phyloP scores from a whole-genome alignment of 2,113 vertebrate species.

The Axis porcinus region DNA sequence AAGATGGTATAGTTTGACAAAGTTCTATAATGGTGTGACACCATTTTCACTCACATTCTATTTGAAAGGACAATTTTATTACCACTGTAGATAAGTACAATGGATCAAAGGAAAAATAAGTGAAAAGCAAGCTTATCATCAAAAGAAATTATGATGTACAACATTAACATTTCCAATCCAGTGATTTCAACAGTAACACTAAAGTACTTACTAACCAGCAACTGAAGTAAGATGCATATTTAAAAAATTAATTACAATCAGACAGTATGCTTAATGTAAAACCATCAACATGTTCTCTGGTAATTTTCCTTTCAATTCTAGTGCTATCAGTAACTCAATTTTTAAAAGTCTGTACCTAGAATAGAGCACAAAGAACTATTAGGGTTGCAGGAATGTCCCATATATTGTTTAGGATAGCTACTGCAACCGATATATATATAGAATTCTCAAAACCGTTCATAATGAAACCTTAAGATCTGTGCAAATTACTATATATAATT shows the following conservation, averaged over 20 bases:
- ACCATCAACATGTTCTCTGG: not conserved
- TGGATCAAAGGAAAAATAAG: not conserved
- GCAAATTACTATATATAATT: not conserved
- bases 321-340: not conserved
- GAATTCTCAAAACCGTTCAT: not conserved
- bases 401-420: not conserved
- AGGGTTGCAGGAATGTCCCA: not conserved
- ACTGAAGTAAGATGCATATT: not conserved
- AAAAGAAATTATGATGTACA: constrained; percentile 8
- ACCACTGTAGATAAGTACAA: not conserved
- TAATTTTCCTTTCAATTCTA: not conserved
- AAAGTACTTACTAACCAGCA: not conserved
- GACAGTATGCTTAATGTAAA: not conserved
- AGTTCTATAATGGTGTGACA: not conserved
- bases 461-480: not conserved
- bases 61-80: constrained; percentile 12
- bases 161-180: not conserved
- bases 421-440: not conserved
- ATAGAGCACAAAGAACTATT: not conserved
- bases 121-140: not conserved
- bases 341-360: not conserved
- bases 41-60: not conserved
- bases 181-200: not conserved
- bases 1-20: not conserved
- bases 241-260: not conserved